Evolutionary conservation across 2,113 vertebrate species (phyloP), one percentile per base, ranked within the genome.

Genomic region (Dolichotis patagonum): DNA sequence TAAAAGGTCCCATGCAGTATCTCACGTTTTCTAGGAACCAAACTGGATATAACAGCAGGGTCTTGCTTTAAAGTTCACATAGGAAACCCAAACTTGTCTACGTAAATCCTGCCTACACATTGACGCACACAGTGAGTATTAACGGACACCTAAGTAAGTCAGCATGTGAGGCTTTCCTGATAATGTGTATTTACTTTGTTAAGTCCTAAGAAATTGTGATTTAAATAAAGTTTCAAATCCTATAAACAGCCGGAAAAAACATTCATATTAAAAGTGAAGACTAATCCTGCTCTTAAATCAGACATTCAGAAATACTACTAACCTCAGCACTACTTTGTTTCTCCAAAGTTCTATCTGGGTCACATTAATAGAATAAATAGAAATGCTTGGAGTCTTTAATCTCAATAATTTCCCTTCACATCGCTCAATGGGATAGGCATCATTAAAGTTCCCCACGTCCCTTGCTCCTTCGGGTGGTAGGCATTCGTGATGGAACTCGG

Each of bases 141-240:
- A 85, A 71, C 5, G 20, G 43, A 22, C 28, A 71, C 19, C 63
- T 46, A 13, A 49, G 26, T 38, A 69, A 73, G 62, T 69, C 46
- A 75, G 8, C 28, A 35, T 12, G 22, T n/a, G 54, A 52, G 30
- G 32, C 58, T 54, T 35, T 32, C 22, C 46, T 9, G 60, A 38
- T 71, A 88, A 58, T 26, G 13, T 22, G 1, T 26, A 88, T 52
- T 19, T 82, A 35, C 32, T 95, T 54, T 80, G 46, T 58, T 49
- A 87, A 85, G 83, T 78, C 22, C 6, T 28, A 93, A 90, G 41
- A 73, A 85, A 78, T 24, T 16, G 67, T 46, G n/a, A 71, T 46
- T 85, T 60, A 95, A 71, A 22, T 73, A 94, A 85, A 96, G 43
- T n/a, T 69, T 87, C 92, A 62, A 82, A 43, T 90, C 41, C 69